Conservation (phyloP, 2,888 invertebrate species). For the Ectropis crepuscularia region DNA sequence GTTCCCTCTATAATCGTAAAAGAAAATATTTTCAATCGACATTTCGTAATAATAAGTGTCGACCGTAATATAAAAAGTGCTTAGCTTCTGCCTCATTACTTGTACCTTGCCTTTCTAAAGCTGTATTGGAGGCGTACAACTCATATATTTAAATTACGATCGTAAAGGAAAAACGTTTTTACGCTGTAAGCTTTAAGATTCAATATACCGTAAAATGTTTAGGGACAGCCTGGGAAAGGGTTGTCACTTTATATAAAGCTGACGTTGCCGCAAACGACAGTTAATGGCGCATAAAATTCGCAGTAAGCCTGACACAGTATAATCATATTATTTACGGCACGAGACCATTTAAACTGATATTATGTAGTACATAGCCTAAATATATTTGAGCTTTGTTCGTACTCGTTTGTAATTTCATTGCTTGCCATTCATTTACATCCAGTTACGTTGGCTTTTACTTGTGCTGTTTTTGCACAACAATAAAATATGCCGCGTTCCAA, state of each 20-base stretch:
- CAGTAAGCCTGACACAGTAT: conserved; percentile 66
- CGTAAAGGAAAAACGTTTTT: conserved; percentile 50
- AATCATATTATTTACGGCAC: conserved; percentile 65
- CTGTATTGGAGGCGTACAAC: conserved; percentile 60
- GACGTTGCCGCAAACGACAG: conserved; percentile 74
- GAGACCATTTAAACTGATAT: conserved; percentile 52
- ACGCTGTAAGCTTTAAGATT: conserved; percentile 46
- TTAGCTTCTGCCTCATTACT: conserved; percentile 65
- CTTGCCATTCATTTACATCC: conserved; percentile 1
- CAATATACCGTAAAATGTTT: conserved; percentile 51
- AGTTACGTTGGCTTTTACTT: neutral
- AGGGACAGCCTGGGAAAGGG: conserved; percentile 60
- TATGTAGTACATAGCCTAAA: conserved; percentile 25
- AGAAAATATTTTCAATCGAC: conserved; percentile 28
- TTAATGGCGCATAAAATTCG: conserved; percentile 79
- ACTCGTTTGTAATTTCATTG: conserved; percentile 12
- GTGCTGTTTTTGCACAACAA: too few relatives aligned
- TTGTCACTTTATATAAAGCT: conserved; percentile 77
- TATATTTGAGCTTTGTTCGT: conserved; percentile 13
- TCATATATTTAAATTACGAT: conserved; percentile 56
- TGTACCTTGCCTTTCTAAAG: conserved; percentile 57
- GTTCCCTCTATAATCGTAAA: conserved; percentile 13
- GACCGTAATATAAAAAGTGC: conserved; percentile 51
- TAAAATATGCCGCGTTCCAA: too few relatives aligned
- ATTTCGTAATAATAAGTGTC: conserved; percentile 27